Conservation (phyloP, 2,797 vertebrate species). For the Simalia tracyae region DNA sequence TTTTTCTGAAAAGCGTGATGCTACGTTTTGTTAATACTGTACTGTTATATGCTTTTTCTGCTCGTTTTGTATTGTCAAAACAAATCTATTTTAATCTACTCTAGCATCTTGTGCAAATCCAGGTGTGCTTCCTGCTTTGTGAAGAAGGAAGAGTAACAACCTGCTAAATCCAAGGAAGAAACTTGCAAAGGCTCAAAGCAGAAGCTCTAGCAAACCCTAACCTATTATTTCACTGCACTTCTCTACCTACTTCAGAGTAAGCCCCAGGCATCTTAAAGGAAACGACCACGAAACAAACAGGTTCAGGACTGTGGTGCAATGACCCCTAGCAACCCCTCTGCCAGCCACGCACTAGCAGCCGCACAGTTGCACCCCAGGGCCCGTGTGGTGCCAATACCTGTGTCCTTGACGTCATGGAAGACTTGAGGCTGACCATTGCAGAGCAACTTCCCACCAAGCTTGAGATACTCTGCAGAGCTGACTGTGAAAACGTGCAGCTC, state of each 20-base stretch:
- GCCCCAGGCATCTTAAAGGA: neutral
- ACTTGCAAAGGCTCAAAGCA: too few species aligned
- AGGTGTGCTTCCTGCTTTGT: too few species aligned
- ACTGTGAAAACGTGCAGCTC: slow-evolving; percentile 42
- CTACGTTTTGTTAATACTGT: too few species aligned
- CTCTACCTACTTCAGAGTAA: neutral
- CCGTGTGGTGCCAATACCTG: slow-evolving; percentile 14
- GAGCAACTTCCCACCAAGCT: slow-evolving; percentile 27
- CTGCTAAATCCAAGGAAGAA: too few species aligned
- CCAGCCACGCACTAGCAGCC: neutral
- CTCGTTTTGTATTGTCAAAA: too few species aligned
- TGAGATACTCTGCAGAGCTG: slow-evolving; percentile 46
- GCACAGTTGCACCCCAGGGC: accelerated
- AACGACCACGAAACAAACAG: neutral
- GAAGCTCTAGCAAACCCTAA: too few species aligned
- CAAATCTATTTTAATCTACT: too few species aligned
- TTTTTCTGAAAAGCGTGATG: too few species aligned
- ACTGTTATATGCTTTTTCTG: too few species aligned
- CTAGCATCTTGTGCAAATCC: too few species aligned
- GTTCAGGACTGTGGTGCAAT: neutral
- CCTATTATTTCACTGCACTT: neutral
- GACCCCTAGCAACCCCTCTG: neutral
- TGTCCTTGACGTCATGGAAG: slow-evolving; percentile 38
- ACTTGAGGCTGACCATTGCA: slow-evolving; percentile 31
- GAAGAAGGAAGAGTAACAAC: too few species aligned